Conservation (phyloP, 2,888 invertebrate species). For the Drosophila formosana region DNA sequence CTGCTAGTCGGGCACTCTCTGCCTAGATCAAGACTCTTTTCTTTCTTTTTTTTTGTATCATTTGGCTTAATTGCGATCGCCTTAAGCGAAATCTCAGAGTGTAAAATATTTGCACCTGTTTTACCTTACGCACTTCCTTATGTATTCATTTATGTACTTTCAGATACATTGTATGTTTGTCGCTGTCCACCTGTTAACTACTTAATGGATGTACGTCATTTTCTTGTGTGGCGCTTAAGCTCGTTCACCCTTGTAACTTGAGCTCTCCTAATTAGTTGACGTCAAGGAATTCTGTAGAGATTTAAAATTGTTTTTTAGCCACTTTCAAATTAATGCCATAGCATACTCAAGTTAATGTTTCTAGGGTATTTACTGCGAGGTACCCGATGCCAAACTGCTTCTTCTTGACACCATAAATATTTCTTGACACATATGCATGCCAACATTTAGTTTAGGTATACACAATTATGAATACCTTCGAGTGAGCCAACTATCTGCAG, state of each 20-base stretch:
- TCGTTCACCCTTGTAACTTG: constrained; percentile 28
- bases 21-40: constrained; percentile 7
- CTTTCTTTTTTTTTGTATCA: constrained; percentile 29
- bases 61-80: constrained; percentile 32
- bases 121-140: constrained; percentile 33
- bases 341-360: neutral
- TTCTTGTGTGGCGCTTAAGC: constrained; percentile 8
- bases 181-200: constrained; percentile 26
- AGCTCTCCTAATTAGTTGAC: constrained; percentile 15
- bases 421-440: neutral
- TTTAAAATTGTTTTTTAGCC: neutral
- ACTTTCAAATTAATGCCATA: neutral
- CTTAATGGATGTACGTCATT: constrained; percentile 15
- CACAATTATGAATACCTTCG: constrained; percentile 1
- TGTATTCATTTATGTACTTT: constrained; percentile 7
- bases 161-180: constrained; percentile 2
- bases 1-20: constrained; percentile 15
- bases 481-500: constrained; percentile 1
- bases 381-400: neutral
- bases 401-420: constrained; percentile 5
- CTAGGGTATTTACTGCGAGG: constrained; percentile 2
- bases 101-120: constrained; percentile 45
- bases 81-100: constrained; percentile 33
- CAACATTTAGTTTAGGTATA: neutral
- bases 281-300: constrained; percentile 1